Conservation (phyloP, 2,797 vertebrate species). For the Acanthurus tractus region DNA sequence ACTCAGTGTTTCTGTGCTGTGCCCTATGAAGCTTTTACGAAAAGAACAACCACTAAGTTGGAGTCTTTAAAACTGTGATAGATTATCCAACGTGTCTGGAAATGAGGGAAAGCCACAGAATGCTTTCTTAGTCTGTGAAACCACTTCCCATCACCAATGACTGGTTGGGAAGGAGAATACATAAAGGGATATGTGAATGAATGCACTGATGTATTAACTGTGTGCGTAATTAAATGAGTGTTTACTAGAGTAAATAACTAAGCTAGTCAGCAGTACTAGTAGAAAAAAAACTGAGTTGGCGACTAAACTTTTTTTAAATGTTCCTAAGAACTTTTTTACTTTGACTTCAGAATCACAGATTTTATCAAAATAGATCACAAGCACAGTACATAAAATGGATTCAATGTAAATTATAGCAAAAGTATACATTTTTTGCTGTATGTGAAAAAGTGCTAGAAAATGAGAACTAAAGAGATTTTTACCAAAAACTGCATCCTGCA, state of each 20-base stretch:
- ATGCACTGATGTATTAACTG: constrained; percentile 6
- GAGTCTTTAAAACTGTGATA: constrained; percentile 67
- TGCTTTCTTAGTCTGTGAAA: constrained; percentile 57
- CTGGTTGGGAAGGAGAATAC: constrained; percentile 29
- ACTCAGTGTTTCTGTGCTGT: constrained; percentile 73
- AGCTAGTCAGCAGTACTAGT: not conserved
- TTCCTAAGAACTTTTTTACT: not conserved
- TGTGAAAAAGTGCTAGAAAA: too few species aligned
- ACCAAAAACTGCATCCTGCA: too few species aligned
- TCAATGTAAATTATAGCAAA: not conserved
- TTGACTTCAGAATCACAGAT: not conserved
- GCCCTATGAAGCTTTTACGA: constrained; percentile 76
- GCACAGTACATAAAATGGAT: not conserved
- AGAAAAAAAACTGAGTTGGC: too few species aligned
- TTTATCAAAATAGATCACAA: not conserved
- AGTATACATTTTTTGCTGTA: too few species aligned
- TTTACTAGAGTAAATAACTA: not conserved
- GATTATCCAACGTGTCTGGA: constrained; percentile 78
- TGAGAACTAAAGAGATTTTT: too few species aligned
- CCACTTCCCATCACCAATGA: constrained; percentile 56
- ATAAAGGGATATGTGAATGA: constrained; percentile 33
- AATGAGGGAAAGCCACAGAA: constrained; percentile 75
- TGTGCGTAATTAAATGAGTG: not conserved
- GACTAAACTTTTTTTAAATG: not conserved
- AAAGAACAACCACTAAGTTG: constrained; percentile 70